Evolutionary conservation across 2,888 invertebrate species (phyloP), one percentile per base, ranked within the genome.

Genomic region (Limnephilus auricula): DNA sequence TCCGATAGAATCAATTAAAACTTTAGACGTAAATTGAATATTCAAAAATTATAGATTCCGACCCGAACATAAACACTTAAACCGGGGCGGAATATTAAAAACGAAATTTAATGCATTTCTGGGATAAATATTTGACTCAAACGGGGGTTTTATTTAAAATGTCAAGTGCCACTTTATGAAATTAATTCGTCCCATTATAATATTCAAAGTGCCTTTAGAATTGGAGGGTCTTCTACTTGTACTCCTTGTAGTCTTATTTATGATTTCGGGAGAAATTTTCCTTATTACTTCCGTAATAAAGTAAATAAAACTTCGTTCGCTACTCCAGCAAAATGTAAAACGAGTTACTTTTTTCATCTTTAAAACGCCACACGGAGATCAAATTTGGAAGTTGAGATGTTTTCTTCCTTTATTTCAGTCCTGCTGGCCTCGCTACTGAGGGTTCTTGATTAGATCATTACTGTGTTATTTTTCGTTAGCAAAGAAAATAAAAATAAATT

Each of bases 171-270:
- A 87, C 87, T 87, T 87, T 87, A 50, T 50, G 87, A 78, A 87
- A 87, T 87, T 87, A 87, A 87, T 87, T 87, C 87, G 50, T 31
- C 65, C 87, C 87, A 87, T 87, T 87, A 87, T 65, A 87, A 87
- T 65, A 87, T 87, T 87, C 65, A 50, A 87, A 87, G 87, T 87
- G 87, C 65, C 87, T 65, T 31, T 87, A 87, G 78, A 87, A 87
- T 87, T 87, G 31, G 50, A 78, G 87, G 65, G 25, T 50, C n/a
- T 32, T 65, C 65, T 9, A 32, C 87, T 34, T 18, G 40, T 40
- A 40, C 40, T 40, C 40, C 50, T 50, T 87, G 87, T 87, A 78
- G 31, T 87, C 78, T 87, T 87, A 87, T 87, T 87, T 78, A 87
- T 87, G 87, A 34, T 87, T 87, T 87, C 78, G n/a, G 31, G 78